These are phyloP conservation scores for Hermatobates lingyangjiaoensis DNA, from an alignment of 1,140 invertebrate species.

Conservation along the genomic window DNA sequence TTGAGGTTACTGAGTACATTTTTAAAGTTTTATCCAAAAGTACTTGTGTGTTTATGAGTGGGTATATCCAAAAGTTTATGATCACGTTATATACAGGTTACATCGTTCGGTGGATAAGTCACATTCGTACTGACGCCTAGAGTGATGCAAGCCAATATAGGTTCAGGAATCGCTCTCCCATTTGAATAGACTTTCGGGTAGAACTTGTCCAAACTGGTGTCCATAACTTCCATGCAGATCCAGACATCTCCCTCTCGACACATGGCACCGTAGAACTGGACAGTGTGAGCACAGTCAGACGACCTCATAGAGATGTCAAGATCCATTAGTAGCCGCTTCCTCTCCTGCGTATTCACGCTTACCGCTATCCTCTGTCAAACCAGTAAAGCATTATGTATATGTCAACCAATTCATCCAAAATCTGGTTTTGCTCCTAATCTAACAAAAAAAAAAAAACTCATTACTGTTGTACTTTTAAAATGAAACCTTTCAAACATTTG, in stretches of 20 bases:
- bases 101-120: not conserved
- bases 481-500: not conserved
- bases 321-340: constrained; percentile 91
- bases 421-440: no score
- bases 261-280: constrained; percentile 92
- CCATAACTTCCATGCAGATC: constrained; percentile 99
- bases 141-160: constrained; percentile 85
- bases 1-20: no score
- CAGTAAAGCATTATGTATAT: no score
- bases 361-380: constrained; percentile 66
- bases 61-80: no score
- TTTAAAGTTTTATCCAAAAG: no score
- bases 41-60: no score
- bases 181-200: constrained; percentile 69
- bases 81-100: no score
- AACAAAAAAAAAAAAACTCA: not conserved
- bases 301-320: constrained; percentile 86
- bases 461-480: not conserved
- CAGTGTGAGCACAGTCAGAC: constrained; percentile 88
- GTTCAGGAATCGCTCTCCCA: constrained; percentile 66
- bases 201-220: constrained; percentile 92
- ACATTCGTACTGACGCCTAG: constrained; percentile 50
- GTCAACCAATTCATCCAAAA: no score
- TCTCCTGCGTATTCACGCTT: constrained; percentile 79
- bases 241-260: constrained; percentile 92